phyloP scores from a whole-genome alignment of 2,888 invertebrate species.

The Candidula unifasciata region DNA sequence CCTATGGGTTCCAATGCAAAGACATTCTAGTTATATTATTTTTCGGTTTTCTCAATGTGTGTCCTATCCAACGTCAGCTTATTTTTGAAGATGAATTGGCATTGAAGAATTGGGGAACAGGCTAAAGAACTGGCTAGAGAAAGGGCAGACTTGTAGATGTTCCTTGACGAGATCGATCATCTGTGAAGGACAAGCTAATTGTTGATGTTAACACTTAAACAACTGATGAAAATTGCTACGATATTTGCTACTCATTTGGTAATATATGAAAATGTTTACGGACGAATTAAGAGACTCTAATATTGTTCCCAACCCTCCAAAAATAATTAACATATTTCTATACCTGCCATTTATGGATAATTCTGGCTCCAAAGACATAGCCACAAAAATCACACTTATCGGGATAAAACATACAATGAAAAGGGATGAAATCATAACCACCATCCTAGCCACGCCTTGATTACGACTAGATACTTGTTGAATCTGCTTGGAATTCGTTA shows the following conservation, averaged over 20 bases:
- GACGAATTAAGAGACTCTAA: constrained; percentile 1
- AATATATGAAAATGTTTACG: not conserved
- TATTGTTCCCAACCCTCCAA: not conserved
- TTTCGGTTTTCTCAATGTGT: too few species aligned
- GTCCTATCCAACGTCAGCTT: too few species aligned
- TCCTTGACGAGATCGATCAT: too few species aligned
- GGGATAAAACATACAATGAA: not conserved
- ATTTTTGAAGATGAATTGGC: too few species aligned
- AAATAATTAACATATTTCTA: not conserved
- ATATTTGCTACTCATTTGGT: not conserved
- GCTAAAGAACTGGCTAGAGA: too few species aligned
- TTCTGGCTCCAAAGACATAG: not conserved
- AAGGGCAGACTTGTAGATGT: too few species aligned
- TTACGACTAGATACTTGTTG: not conserved
- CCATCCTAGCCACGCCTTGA: not conserved
- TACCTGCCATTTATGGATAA: not conserved
- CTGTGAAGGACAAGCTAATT: too few species aligned
- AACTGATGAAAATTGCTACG: not conserved
- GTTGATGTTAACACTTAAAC: too few species aligned
- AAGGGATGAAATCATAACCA: not conserved
- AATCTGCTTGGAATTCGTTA: not conserved
- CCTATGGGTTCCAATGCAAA: too few species aligned
- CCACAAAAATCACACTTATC: not conserved
- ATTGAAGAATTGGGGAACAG: too few species aligned
- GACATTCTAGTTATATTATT: too few species aligned